Evolutionary conservation across 2,113 vertebrate species (phyloP).

Genomic region (Coturnix japonica): DNA sequence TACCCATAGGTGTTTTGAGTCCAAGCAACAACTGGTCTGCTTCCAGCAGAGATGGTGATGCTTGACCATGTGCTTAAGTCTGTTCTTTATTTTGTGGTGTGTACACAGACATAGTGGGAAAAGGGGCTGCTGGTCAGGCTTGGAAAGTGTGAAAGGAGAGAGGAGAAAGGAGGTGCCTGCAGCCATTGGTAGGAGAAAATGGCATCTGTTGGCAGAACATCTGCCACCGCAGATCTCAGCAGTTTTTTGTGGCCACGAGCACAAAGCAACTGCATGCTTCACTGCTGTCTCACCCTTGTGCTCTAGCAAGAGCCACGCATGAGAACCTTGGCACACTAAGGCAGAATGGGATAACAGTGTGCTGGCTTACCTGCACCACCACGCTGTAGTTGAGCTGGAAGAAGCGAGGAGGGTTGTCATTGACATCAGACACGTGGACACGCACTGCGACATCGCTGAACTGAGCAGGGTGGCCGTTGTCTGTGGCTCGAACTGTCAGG

Average conservation of each 20-base stretch:
- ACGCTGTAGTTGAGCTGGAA: constrained; percentile 91
- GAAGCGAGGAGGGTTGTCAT: constrained; percentile 94
- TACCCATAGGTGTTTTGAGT: background rate
- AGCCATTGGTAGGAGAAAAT: background rate
- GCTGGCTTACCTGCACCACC: constrained; percentile 85
- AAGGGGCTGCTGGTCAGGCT: background rate
- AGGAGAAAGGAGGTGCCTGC: background rate
- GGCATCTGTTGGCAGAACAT: background rate
- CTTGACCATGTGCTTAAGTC: background rate
- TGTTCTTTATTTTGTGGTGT: background rate
- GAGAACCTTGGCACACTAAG: background rate
- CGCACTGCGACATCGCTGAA: constrained; percentile 80
- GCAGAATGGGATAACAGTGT: background rate
- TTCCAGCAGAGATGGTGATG: background rate
- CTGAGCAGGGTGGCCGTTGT: constrained; percentile 86
- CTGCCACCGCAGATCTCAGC: background rate
- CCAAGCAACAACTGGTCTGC: background rate
- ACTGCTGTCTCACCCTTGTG: background rate
- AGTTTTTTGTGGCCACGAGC: background rate
- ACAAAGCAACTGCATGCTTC: background rate
- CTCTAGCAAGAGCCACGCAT: background rate
- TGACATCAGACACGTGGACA: constrained; percentile 87
- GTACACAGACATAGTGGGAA: background rate
- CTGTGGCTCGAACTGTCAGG: constrained; percentile 88
- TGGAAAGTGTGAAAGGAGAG: background rate